These are phyloP conservation scores for Nothura maculosa DNA, from an alignment of 2,797 vertebrate species.

Conservation along the genomic window DNA sequence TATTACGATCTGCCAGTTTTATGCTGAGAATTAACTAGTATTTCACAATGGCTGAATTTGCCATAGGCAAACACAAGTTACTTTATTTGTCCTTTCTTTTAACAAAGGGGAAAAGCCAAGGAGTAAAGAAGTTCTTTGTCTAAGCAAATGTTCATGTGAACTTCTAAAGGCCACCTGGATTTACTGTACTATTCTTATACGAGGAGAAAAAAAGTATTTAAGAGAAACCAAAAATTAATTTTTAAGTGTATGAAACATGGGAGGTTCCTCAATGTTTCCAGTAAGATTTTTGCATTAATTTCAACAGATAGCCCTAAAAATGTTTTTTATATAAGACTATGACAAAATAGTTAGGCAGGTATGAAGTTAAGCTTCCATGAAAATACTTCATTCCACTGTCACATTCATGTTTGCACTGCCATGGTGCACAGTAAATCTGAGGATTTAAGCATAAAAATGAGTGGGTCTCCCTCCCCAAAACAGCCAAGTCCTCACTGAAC, in stretches of 20 bases:
- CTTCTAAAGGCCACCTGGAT: not conserved
- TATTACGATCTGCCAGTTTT: not conserved
- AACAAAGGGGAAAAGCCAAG: not conserved
- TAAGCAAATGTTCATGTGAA: not conserved
- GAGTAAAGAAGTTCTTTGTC: not conserved
- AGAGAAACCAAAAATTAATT: not conserved
- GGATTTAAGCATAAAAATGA: not conserved
- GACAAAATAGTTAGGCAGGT: not conserved
- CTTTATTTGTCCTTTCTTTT: not conserved
- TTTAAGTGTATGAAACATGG: not conserved
- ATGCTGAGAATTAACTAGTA: not conserved
- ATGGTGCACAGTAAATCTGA: not conserved
- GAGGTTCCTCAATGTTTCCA: not conserved
- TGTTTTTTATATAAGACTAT: too few relatives aligned
- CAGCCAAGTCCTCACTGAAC: not conserved
- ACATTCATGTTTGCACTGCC: not conserved
- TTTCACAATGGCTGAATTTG: not conserved
- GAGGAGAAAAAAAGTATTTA: not conserved
- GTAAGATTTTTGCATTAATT: not conserved
- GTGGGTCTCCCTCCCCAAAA: not conserved
- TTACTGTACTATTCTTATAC: not conserved
- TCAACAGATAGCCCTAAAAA: too few relatives aligned
- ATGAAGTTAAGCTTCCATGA: not conserved
- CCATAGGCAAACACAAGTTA: not conserved
- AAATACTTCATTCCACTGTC: not conserved